Base-by-base conservation (phyloP, 1,140 invertebrate genomes). In the Idris sp. region DNA sequence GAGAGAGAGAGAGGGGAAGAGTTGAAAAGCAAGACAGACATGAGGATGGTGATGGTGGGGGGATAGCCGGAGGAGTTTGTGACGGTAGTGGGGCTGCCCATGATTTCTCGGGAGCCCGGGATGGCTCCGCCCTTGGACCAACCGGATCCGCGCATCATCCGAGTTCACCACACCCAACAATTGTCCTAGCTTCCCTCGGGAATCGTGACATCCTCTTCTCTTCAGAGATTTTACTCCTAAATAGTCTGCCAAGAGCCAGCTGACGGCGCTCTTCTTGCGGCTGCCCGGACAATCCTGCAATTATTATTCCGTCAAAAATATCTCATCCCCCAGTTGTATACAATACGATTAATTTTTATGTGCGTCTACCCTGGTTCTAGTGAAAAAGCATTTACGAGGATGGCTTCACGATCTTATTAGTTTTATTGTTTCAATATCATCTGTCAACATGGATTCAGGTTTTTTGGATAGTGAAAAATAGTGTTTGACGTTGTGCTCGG, bases 61-160 rank as follows among this genome's bases (percentile, higher is more conserved):
- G 46, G 49, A 13, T n/a, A n/a, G n/a, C n/a, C n/a, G n/a, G n/a
- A n/a, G n/a, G n/a, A n/a, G n/a, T n/a, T n/a, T n/a, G n/a, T n/a
- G n/a, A n/a, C 11, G 43, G 22, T 48, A 68, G 58, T 28, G 51
- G 78, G 49, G 67, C 19, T n/a, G n/a, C n/a, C n/a, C n/a, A 4
- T 56, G 43, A 79, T 77, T 79, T 78, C 44, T 56, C 46, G 49
- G 56, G 5, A 31, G 81, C 85, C 84, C 84, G 84, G 86, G 86
- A 84, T 87, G 71, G 86, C 86, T 84, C 86, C 86, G 86, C 86
- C 86, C 79, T 82, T 82, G 84, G 76, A 79, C 85, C 86, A 87
- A 87, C 86, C 85, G 84, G 83, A 79, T 69, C 79, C 77, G 78
- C 78, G 83, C 62, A 82, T 74, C 78, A 79, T 81, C 75, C 75